Conservation (phyloP, 2,113 vertebrate species). For the Ancistrus triradiatus region DNA sequence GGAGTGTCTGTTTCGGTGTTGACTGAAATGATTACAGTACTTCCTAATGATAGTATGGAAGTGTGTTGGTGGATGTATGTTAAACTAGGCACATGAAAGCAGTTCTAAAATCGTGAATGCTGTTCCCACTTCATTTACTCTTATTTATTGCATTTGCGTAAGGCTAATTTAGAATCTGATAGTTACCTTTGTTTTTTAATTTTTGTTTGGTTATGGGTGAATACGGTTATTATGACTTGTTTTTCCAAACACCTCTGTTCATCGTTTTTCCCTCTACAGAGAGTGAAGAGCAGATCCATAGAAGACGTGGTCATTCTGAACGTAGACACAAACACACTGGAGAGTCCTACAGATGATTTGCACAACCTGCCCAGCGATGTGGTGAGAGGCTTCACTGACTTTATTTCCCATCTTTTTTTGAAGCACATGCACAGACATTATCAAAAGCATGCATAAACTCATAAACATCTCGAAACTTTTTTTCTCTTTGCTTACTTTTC, state of each 20-base stretch:
- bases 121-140: too few relatives aligned
- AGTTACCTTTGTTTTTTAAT: too few relatives aligned
- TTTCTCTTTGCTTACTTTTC: not conserved
- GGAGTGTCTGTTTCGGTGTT: not conserved
- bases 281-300: slow-evolving; percentile 83
- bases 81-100: too few relatives aligned
- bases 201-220: not conserved
- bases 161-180: too few relatives aligned
- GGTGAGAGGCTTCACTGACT: slow-evolving; percentile 59
- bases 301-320: slow-evolving; percentile 95
- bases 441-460: not conserved
- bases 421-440: not conserved
- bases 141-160: too few relatives aligned
- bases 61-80: too few relatives aligned
- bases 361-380: slow-evolving; percentile 88
- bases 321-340: slow-evolving; percentile 92
- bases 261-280: slow-evolving; percentile 59
- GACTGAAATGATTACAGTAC: not conserved
- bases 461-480: not conserved
- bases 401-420: too few relatives aligned
- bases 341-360: slow-evolving; percentile 90
- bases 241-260: too few relatives aligned
- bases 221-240: not conserved
- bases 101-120: too few relatives aligned
- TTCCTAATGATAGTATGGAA: too few relatives aligned